phyloP scores from a whole-genome alignment of 2,888 invertebrate species.

The Drosophila buzzatii region DNA sequence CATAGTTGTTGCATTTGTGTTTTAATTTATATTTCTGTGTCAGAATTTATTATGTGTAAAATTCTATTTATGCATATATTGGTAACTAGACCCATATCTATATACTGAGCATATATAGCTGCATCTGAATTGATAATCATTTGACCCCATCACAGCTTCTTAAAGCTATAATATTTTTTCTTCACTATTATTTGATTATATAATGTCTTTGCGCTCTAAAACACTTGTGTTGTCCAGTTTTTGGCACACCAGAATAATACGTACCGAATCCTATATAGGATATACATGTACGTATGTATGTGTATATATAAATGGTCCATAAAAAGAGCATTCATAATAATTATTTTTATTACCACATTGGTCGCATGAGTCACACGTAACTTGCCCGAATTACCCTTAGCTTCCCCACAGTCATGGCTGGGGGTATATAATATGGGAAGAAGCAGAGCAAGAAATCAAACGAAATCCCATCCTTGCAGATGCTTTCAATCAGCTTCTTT shows the following conservation, averaged over 20 bases:
- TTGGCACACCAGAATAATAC: background rate
- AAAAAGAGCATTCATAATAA: constrained; percentile 43
- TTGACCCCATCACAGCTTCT: background rate
- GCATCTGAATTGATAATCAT: background rate
- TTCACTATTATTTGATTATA: constrained; percentile 7
- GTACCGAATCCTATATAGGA: constrained; percentile 4
- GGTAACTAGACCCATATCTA: too few species aligned
- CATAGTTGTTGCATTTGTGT: too few species aligned
- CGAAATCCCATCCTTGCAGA: constrained; percentile 42
- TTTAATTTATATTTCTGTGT: too few species aligned
- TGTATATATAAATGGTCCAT: constrained; percentile 11
- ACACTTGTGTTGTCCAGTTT: background rate
- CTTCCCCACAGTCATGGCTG: constrained; percentile 1
- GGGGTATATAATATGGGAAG: background rate
- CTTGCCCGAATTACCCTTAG: constrained; percentile 26
- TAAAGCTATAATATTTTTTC: background rate
- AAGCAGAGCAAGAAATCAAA: background rate
- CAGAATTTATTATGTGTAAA: too few species aligned
- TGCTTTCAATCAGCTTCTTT: constrained; percentile 56
- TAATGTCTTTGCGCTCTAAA: constrained; percentile 4
- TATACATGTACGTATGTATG: background rate
- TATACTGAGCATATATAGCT: background rate
- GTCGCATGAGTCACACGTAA: constrained; percentile 35
- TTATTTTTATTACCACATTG: constrained; percentile 48
- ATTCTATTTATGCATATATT: too few species aligned